Conservation (phyloP, 2,113 vertebrate species). For the Cnemophilus loriae region DNA sequence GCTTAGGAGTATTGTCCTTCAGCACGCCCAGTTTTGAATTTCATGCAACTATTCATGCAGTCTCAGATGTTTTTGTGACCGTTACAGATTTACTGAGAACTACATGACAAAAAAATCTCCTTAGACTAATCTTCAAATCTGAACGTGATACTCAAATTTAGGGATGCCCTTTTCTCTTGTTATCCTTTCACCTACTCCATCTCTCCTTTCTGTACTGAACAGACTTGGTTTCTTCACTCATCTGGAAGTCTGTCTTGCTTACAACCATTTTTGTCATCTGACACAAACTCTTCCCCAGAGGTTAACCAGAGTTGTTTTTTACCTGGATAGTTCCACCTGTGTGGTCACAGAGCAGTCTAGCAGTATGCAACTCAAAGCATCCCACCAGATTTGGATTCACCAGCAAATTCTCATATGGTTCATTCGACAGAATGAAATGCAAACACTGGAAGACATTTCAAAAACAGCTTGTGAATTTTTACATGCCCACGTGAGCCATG, state of each 20-base stretch:
- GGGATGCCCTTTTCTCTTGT: neutral
- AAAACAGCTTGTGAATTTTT: neutral
- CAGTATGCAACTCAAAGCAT: neutral
- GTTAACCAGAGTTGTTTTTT: neutral
- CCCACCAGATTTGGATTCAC: neutral
- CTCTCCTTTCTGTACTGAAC: neutral
- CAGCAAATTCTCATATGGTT: neutral
- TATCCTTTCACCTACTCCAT: neutral
- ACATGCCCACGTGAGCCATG: neutral
- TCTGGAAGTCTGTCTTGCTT: neutral
- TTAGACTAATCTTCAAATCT: neutral
- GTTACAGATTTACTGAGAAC: neutral
- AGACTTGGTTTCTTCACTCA: neutral
- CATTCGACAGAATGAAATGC: neutral
- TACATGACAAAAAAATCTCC: neutral
- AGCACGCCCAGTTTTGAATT: fast-evolving
- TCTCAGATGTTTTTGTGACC: neutral
- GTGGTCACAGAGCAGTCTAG: neutral
- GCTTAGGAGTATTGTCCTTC: neutral
- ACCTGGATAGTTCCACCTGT: neutral
- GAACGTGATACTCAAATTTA: neutral
- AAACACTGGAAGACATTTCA: neutral
- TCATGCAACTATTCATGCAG: neutral
- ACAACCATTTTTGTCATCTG: neutral
- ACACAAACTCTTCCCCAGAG: neutral